phyloP scores from a whole-genome alignment of 1,140 invertebrate genomes.

The Aphelenchoides avenae region DNA sequence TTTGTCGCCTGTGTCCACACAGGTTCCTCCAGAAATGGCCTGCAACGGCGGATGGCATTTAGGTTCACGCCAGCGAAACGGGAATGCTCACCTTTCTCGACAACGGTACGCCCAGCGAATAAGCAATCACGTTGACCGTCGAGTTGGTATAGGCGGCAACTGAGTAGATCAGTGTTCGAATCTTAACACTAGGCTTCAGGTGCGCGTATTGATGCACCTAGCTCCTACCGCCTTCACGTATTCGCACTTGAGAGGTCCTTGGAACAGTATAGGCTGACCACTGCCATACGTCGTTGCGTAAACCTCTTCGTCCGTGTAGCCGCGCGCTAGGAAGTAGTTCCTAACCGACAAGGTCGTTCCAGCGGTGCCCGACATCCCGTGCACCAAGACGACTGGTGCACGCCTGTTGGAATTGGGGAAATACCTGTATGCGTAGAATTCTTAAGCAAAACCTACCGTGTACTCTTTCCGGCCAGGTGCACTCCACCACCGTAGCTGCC shows the following conservation, averaged over 20 bases:
- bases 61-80: too few species aligned
- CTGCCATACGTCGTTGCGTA: conserved; percentile 2
- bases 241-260: not conserved
- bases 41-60: too few species aligned
- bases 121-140: conserved; percentile 22
- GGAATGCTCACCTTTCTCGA: too few species aligned
- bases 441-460: too few species aligned
- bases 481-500: too few species aligned
- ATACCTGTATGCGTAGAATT: too few species aligned
- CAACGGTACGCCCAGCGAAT: conserved; percentile 28
- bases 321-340: not conserved
- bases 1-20: conserved; percentile 26
- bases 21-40: conserved; percentile 25
- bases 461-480: too few species aligned
- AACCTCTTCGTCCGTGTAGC: not conserved
- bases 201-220: not conserved
- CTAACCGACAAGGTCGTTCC: not conserved
- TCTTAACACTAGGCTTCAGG: conserved; percentile 7
- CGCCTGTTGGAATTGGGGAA: too few species aligned
- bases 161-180: conserved; percentile 22
- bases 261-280: not conserved
- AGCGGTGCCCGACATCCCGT: not conserved
- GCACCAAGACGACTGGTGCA: conserved; percentile 5
- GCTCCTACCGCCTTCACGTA: not conserved
- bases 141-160: conserved; percentile 25